phyloP scores from a whole-genome alignment of 2,888 invertebrate species.

The Celastrina argiolus region DNA sequence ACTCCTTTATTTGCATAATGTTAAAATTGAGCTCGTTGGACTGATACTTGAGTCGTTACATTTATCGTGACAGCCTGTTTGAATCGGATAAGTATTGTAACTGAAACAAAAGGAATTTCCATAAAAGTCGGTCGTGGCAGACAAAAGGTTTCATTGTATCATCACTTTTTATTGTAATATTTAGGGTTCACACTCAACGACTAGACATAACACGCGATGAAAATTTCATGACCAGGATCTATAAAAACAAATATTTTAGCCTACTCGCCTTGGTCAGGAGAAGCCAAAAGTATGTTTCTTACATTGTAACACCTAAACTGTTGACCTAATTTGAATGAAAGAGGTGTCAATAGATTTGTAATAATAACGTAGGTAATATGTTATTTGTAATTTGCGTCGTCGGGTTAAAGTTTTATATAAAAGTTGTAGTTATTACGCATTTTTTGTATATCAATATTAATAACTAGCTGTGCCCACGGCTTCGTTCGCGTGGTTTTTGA shows the following conservation, averaged over 20 bases:
- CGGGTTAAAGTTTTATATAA: too few species aligned
- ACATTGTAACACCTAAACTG: too few species aligned
- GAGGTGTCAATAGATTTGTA: too few species aligned
- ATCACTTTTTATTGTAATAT: background rate
- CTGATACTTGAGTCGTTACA: background rate
- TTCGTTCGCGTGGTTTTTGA: too few species aligned
- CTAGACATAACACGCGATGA: background rate
- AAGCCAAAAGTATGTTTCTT: too few species aligned
- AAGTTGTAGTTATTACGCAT: too few species aligned
- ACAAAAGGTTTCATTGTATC: constrained; percentile 6
- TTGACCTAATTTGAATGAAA: too few species aligned
- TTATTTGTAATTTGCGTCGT: too few species aligned
- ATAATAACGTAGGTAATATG: too few species aligned
- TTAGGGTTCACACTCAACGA: background rate
- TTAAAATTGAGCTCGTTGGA: constrained; percentile 1
- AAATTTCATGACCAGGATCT: background rate
- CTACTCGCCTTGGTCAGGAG: background rate
- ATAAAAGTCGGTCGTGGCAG: constrained; percentile 6
- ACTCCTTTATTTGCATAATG: background rate
- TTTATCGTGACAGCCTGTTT: background rate
- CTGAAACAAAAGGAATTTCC: constrained; percentile 9
- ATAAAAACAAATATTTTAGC: background rate
- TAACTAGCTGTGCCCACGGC: too few species aligned
- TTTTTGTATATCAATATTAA: too few species aligned
- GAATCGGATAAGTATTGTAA: background rate